Percentiles rank a stretch among this genome's conserved stretches.
phyloP scores from a whole-genome alignment of 2,797 vertebrate species.

The Chelonia mydas region DNA sequence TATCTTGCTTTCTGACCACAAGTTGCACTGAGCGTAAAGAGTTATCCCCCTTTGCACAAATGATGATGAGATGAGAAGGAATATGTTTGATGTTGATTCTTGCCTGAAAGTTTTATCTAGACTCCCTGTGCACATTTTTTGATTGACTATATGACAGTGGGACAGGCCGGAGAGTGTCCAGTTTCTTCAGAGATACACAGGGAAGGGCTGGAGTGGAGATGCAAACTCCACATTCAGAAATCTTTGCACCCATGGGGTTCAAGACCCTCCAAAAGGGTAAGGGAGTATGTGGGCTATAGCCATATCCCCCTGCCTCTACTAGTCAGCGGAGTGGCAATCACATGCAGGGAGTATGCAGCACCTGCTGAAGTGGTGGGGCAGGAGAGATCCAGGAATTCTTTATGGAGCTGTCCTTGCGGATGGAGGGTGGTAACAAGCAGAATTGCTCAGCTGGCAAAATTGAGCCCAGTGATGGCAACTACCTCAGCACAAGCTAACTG shows the following conservation, averaged over 20 bases:
- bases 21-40: not conserved
- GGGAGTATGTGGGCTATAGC: not conserved
- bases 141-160: not conserved
- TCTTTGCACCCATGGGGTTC: not conserved
- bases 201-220: not conserved
- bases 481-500: accelerated
- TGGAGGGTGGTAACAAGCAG: not conserved
- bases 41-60: not conserved
- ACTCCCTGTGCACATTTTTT: not conserved
- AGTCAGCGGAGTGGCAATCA: accelerated
- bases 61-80: not conserved
- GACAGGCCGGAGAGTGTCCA: not conserved
- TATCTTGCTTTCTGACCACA: not conserved
- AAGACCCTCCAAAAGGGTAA: not conserved
- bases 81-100: not conserved
- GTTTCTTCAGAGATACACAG: not conserved
- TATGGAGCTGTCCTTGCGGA: not conserved
- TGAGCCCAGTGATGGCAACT: not conserved
- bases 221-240: not conserved
- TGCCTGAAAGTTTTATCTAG: not conserved
- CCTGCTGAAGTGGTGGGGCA: not conserved
- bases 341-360: not conserved
- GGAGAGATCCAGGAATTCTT: not conserved
- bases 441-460: not conserved
- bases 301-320: not conserved